Base-by-base conservation (phyloP, 2,113 vertebrate species). In the Prionailurus viverrinus region DNA sequence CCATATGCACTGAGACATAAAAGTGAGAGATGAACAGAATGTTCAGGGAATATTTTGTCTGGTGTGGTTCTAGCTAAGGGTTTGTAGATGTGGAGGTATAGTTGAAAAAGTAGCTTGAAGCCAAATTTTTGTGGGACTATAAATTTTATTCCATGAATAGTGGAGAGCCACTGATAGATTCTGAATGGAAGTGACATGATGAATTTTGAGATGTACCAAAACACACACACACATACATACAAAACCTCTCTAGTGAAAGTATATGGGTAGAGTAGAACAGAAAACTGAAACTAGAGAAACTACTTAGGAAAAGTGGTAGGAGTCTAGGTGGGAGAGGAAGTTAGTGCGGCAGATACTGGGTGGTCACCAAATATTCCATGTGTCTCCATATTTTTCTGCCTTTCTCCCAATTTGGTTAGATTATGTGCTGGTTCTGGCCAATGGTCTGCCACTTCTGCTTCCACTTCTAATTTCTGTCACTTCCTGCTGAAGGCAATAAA, bases 11-110 rank as follows among this genome's bases (percentile, higher is more conserved):
- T 41, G 84, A 97, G 45, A 61, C 39, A 93, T 29, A 58, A 89
- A 95, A 93, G 53, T 23, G 55, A 96, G 65, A 95, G 66, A 90
- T 91, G 82, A 93, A 83, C 73, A 88, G 61, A 92, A 89, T 96
- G 76, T 82, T 90, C 74, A 66, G 36, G n/a, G 45, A 80, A 45
- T 86, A 84, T 92, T 95, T 95, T 80, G 21, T 76, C 65, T 81
- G 12, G 19, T 91, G 25, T 78, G 78, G 69, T 93, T 95, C 96
- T 93, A 90, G 51, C 71, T 94, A 83, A 93, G 65, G 29, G 25
- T 89, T 97, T 90, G 48, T 91, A 90, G 61, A 76, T 51, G 23
- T 36, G 21, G 36, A 80, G 73, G 41, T 65, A 68, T 15, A 73
- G n/a, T 33, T 85, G 33, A 65, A 73, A 91, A 92, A 91, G 39